Base-by-base conservation (phyloP, 2,888 invertebrate species). In the Plebejus melissa region DNA sequence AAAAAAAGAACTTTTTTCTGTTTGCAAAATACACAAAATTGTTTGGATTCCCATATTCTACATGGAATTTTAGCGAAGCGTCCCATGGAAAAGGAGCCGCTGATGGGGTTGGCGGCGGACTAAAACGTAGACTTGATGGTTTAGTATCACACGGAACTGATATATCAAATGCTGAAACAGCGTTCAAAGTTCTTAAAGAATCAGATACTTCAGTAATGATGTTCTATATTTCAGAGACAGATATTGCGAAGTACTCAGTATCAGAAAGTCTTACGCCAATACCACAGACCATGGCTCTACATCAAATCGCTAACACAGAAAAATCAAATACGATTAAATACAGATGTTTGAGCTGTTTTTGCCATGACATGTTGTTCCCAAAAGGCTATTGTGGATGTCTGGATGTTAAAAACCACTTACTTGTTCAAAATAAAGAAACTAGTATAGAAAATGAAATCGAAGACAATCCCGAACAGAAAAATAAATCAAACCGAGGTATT, bases 211-310 rank as follows among this genome's bases (percentile, higher is more conserved):
- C 70, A 4, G 41, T 70, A 70, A 70, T 70, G 38, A 22, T 41
- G n/a, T 38, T 38, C 41, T 70, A 70, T 38, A 70, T 70, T 38
- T 70, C 70, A 9, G 41, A 70, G 38, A n/a, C 36, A 11, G 70
- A 70, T 16, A 70, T 70, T 38, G 38, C 38, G n/a, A 70, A 50
- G 7, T 50, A 50, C 50, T 50, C 36, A 70, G n/a, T 70, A 70
- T 38, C 70, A 70, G 70, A 36, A n/a, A 16, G 9, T 38, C 38
- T 38, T n/a, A 41, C 36, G 41, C 70, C 70, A 38, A n/a, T 70
- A 70, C 70, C 70, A 70, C 70, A 38, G 70, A 70, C 70, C 38
- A 70, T 70, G 70, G 13, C 36, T 70, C 9, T 70, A 22, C 70
- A 70, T 70, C 70, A 70, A 70, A 38, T 70, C n/a, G 38, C 41